Evolutionary conservation across 2,113 vertebrate species (phyloP).

Genomic region (Mustela lutreola): DNA sequence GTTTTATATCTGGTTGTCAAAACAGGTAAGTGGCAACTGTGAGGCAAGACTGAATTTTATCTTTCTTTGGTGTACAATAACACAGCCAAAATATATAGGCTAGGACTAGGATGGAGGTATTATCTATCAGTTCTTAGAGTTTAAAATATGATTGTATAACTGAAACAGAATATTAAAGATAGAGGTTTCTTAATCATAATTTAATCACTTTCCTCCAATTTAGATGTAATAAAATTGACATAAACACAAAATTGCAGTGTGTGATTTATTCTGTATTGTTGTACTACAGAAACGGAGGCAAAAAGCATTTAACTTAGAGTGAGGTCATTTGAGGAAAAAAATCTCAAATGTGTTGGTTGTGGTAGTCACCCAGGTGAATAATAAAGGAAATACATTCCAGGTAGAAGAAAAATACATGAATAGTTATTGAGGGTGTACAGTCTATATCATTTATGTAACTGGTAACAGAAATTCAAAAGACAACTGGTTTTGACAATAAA

Average conservation of each 20-base stretch:
- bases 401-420: neutral
- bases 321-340: neutral
- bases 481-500: neutral
- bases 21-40: neutral
- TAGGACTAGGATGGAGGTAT: neutral
- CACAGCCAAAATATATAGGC: conserved; percentile 10
- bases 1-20: conserved; percentile 35
- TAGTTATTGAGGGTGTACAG: neutral
- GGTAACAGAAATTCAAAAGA: neutral
- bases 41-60: conserved; percentile 60
- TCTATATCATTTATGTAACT: neutral
- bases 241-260: neutral
- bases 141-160: conserved; percentile 12
- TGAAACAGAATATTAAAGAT: conserved; percentile 44
- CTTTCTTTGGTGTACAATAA: conserved; percentile 36
- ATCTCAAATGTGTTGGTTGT: neutral
- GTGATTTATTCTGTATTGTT: neutral
- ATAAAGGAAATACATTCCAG: neutral
- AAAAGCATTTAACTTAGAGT: neutral
- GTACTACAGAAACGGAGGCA: neutral
- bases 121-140: conserved; percentile 3
- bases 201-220: neutral
- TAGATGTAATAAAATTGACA: conserved; percentile 17
- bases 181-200: neutral
- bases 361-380: neutral